Evolutionary conservation across 2,113 vertebrate genomes (phyloP).

Genomic region (Oostethus manadensis): DNA sequence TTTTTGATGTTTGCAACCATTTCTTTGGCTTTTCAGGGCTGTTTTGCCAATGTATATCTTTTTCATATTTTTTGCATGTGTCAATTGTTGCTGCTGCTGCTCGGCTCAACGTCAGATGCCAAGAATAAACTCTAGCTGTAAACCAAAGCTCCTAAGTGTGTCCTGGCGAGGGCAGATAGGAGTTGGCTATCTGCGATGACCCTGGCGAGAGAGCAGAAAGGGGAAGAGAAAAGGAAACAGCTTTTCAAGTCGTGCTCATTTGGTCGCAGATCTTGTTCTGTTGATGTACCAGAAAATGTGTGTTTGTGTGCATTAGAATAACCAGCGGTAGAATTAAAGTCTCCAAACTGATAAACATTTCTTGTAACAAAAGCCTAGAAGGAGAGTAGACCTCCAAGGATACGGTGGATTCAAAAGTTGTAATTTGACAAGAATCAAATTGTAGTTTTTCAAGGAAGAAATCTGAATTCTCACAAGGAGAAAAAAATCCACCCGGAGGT

Average conservation of each 20-base stretch:
- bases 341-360: not conserved
- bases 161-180: constrained; percentile 70
- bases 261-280: constrained; percentile 43
- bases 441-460: not conserved
- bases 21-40: constrained; percentile 70
- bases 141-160: constrained; percentile 65
- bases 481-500: too few species aligned
- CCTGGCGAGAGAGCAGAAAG: constrained; percentile 73
- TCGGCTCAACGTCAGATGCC: constrained; percentile 47
- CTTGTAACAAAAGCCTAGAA: not conserved
- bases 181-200: constrained; percentile 70
- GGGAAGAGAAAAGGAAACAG: constrained; percentile 39
- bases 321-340: constrained; percentile 5
- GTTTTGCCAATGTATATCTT: constrained; percentile 78
- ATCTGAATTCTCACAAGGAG: not conserved
- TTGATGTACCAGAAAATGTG: constrained; percentile 29
- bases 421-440: not conserved
- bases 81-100: constrained; percentile 40
- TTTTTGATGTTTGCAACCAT: constrained; percentile 73
- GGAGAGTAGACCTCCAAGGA: too few species aligned
- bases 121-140: constrained; percentile 62
- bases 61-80: constrained; percentile 73
- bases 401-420: not conserved
- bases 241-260: constrained; percentile 61
- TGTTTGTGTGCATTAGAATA: constrained; percentile 25